Percentiles rank a stretch among this genome's conserved stretches.
Evolutionary conservation across 2,888 invertebrate species (phyloP).

Genomic region (Crepidodera aurea): DNA sequence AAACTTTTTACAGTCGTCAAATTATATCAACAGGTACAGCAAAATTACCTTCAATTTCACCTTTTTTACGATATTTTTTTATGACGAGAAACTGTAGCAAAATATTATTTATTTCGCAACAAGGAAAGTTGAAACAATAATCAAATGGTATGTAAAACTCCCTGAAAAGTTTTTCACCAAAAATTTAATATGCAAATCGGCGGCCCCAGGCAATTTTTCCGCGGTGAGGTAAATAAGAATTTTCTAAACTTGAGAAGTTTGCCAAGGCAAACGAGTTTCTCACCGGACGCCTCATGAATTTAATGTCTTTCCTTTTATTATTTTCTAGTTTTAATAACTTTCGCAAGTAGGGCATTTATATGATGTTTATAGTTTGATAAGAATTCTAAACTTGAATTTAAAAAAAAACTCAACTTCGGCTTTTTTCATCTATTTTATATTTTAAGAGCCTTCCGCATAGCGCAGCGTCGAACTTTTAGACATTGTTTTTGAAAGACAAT

Average conservation of each 20-base stretch:
- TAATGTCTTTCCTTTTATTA: conserved; percentile 24
- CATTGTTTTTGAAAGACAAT: too few relatives aligned
- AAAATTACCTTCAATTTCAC: neutral
- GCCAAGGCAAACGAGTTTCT: conserved; percentile 21
- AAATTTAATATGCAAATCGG: conserved; percentile 38
- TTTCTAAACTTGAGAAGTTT: conserved; percentile 32
- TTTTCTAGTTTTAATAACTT: conserved; percentile 25
- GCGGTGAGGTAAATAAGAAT: conserved; percentile 35
- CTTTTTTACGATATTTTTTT: conserved; percentile 14
- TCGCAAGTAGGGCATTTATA: conserved; percentile 11
- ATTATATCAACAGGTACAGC: neutral
- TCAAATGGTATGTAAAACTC: conserved; percentile 33
- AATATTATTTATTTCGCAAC: conserved; percentile 27
- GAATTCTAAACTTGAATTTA: neutral
- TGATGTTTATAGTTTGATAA: conserved; percentile 17
- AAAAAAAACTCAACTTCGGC: too few relatives aligned
- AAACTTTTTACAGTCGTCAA: neutral
- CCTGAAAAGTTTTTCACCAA: conserved; percentile 28
- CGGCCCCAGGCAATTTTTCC: conserved; percentile 30
- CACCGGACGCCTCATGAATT: conserved; percentile 23
- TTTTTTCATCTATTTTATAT: too few relatives aligned
- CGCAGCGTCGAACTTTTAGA: too few relatives aligned
- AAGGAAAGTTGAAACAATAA: conserved; percentile 32
- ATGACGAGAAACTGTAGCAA: conserved; percentile 10
- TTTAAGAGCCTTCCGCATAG: too few relatives aligned